phyloP scores from a whole-genome alignment of 2,888 invertebrate genomes.

The Oegoconia quadripuncta region DNA sequence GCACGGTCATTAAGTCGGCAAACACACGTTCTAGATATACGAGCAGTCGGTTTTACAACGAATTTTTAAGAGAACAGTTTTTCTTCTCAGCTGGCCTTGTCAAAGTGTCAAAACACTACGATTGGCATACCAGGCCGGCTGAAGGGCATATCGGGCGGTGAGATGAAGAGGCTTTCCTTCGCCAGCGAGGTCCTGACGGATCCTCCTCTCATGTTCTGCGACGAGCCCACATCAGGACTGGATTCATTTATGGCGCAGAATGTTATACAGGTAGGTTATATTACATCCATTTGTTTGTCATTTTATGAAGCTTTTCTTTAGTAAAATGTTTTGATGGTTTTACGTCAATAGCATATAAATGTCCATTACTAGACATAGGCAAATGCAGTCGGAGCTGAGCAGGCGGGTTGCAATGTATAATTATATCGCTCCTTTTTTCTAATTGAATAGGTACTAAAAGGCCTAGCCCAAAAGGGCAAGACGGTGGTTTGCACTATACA shows the following conservation, averaged over 20 bases:
- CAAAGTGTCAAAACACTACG: constrained; percentile 92
- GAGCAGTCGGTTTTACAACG: too few species aligned
- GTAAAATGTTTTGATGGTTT: neutral
- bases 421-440: neutral
- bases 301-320: constrained; percentile 2
- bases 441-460: constrained; percentile 80
- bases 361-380: too few species aligned
- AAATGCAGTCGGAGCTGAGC: too few species aligned
- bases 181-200: constrained; percentile 98
- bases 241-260: constrained; percentile 98
- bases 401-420: neutral
- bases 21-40: too few species aligned
- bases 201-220: constrained; percentile 96
- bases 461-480: constrained; percentile 88
- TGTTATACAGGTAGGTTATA: constrained; percentile 85
- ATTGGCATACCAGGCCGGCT: constrained; percentile 93
- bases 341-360: neutral
- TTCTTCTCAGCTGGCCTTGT: constrained; percentile 84
- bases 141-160: constrained; percentile 97
- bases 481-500: constrained; percentile 96
- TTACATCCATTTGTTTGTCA: constrained; percentile 15
- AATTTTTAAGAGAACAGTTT: neutral
- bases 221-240: constrained; percentile 97
- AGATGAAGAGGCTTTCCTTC: constrained; percentile 96
- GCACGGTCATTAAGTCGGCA: too few species aligned